These are phyloP conservation scores for Ypsolopha scabrella DNA, from an alignment of 2,888 invertebrate species.

Conservation along the genomic window DNA sequence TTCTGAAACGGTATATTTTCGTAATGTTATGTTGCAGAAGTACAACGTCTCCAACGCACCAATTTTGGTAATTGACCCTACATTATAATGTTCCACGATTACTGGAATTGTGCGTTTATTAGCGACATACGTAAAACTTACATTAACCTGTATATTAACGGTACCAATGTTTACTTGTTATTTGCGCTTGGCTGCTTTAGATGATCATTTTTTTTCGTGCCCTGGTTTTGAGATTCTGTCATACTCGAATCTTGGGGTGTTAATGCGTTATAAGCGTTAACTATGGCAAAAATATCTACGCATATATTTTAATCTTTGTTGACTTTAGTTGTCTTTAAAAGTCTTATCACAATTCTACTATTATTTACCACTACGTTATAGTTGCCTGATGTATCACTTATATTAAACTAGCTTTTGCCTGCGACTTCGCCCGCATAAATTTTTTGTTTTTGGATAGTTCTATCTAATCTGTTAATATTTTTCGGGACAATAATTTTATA, in stretches of 20 bases:
- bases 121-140: slow-evolving; percentile 21
- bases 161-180: slow-evolving; percentile 26
- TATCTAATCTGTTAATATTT: too few species aligned
- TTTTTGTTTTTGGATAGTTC: too few species aligned
- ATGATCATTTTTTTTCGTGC: slow-evolving; percentile 35
- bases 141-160: slow-evolving; percentile 31
- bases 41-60: slow-evolving; percentile 22
- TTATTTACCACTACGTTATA: too few species aligned
- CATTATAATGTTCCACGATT: slow-evolving; percentile 28
- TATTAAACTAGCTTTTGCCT: too few species aligned
- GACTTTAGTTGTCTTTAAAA: too few species aligned
- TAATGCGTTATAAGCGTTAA: background rate
- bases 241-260: background rate
- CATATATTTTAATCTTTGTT: too few species aligned
- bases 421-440: too few species aligned
- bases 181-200: slow-evolving; percentile 52
- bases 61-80: slow-evolving; percentile 36
- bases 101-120: slow-evolving; percentile 29
- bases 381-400: too few species aligned
- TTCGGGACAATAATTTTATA: too few species aligned
- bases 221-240: background rate
- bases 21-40: slow-evolving; percentile 19
- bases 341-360: too few species aligned
- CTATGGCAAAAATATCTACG: background rate
- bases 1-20: slow-evolving; percentile 12